Conservation (phyloP, 2,888 invertebrate species). For the Meteorus colon region DNA sequence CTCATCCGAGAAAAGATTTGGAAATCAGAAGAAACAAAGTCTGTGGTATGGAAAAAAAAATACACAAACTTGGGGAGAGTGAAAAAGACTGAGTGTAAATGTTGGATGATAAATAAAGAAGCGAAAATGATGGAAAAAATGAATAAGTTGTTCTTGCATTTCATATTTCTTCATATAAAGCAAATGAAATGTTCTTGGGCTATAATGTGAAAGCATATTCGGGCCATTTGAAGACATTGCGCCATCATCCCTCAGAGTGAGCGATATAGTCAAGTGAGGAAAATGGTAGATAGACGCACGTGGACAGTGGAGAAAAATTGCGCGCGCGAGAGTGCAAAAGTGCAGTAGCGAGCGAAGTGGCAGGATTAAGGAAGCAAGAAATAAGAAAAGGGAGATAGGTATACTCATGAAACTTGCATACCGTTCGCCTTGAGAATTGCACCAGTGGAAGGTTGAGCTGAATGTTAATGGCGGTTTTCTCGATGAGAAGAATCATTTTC, state of each 20-base stretch:
- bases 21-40: neutral
- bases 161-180: conserved; percentile 26
- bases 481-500: conserved; percentile 59
- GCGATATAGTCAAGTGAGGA: conserved; percentile 30
- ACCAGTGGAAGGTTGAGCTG: conserved; percentile 57
- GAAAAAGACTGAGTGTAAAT: neutral
- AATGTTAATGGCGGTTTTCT: conserved; percentile 61
- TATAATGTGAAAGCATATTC: conserved; percentile 38
- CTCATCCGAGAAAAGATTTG: neutral
- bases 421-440: conserved; percentile 59
- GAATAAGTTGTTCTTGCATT: neutral
- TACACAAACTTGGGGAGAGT: neutral
- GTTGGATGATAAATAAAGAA: too few species aligned
- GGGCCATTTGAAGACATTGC: conserved; percentile 43
- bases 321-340: conserved; percentile 24
- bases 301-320: conserved; percentile 18
- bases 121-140: conserved; percentile 5
- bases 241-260: conserved; percentile 41
- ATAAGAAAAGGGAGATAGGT: conserved; percentile 35
- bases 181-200: conserved; percentile 31
- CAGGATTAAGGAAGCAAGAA: conserved; percentile 8
- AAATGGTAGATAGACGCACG: conserved; percentile 33
- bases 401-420: conserved; percentile 66
- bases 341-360: conserved; percentile 26
- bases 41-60: neutral